A percentile compares a stretch with the other conserved stretches of the same genome.
phyloP scores from a whole-genome alignment of 2,888 invertebrate genomes.

The Desoria tigrina region DNA sequence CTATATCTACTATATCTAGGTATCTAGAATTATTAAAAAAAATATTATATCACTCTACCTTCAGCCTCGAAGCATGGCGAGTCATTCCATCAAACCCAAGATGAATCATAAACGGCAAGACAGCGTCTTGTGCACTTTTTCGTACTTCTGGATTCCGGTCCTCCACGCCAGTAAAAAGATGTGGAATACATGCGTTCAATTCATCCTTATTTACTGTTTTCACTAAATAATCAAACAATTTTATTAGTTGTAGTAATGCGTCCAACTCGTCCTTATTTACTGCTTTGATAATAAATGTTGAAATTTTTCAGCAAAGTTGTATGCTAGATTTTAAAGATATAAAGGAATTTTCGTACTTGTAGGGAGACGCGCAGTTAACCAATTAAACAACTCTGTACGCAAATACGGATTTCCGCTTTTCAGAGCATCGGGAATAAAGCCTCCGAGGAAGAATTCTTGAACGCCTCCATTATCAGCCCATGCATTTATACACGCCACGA shows the following conservation, averaged over 20 bases:
- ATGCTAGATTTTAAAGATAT: too few relatives aligned
- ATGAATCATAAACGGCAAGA: constrained; percentile 90
- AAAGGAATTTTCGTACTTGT: too few relatives aligned
- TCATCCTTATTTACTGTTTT: constrained; percentile 81
- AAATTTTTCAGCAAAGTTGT: too few relatives aligned
- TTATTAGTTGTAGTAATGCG: background rate
- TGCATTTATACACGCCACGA: constrained; percentile 78
- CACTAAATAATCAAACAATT: constrained; percentile 59
- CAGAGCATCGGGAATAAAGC: constrained; percentile 84
- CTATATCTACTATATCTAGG: background rate
- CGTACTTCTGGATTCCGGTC: constrained; percentile 90
- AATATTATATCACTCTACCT: constrained; percentile 61
- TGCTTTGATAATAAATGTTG: too few relatives aligned
- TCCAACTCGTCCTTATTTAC: too few relatives aligned
- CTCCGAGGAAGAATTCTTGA: constrained; percentile 80
- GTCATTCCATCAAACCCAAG: constrained; percentile 79
- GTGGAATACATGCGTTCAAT: constrained; percentile 72
- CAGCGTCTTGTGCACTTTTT: constrained; percentile 84
- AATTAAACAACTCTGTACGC: constrained; percentile 77
- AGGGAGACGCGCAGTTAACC: constrained; percentile 81
- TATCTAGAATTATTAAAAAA: background rate
- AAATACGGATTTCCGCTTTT: constrained; percentile 81
- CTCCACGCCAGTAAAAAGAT: constrained; percentile 78
- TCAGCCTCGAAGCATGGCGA: constrained; percentile 74
- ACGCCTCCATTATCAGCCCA: constrained; percentile 82